Percentiles rank a stretch among this genome's conserved stretches.
These are phyloP conservation scores for Chlorodrepanis virens DNA, from an alignment of 2,113 vertebrate species.

Conservation along the genomic window DNA sequence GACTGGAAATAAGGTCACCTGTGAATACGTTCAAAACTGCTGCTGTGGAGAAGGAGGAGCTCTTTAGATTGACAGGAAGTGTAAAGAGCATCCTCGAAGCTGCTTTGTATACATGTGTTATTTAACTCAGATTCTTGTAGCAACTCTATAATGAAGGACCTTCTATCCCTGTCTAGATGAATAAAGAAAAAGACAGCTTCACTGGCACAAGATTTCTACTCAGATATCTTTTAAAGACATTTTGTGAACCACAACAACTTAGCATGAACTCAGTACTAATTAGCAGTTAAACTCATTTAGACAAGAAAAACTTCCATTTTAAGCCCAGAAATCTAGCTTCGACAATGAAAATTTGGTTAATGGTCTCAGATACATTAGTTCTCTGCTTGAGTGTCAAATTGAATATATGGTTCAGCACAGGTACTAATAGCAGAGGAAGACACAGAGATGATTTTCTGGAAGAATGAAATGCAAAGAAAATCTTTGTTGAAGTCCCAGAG, in stretches of 20 bases:
- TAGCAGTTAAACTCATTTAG: neutral
- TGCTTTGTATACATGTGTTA: neutral
- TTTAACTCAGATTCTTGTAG: neutral
- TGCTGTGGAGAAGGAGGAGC: neutral
- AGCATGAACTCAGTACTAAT: neutral
- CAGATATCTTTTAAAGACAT: neutral
- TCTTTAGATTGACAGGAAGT: neutral
- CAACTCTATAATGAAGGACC: neutral
- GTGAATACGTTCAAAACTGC: neutral
- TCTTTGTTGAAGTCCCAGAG: neutral
- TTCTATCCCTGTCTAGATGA: neutral
- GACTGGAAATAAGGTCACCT: neutral
- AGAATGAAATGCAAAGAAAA: neutral
- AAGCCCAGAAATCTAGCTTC: neutral
- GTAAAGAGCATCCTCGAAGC: neutral
- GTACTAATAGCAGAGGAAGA: neutral
- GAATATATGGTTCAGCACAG: neutral
- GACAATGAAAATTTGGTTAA: neutral
- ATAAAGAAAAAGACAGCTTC: neutral
- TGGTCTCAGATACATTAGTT: neutral
- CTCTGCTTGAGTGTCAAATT: neutral
- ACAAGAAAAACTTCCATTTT: neutral
- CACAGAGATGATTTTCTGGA: neutral
- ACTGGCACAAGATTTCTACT: neutral
- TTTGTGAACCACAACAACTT: neutral